Base-by-base conservation (phyloP, 2,888 invertebrate genomes). In the Dryadula phaetusa region DNA sequence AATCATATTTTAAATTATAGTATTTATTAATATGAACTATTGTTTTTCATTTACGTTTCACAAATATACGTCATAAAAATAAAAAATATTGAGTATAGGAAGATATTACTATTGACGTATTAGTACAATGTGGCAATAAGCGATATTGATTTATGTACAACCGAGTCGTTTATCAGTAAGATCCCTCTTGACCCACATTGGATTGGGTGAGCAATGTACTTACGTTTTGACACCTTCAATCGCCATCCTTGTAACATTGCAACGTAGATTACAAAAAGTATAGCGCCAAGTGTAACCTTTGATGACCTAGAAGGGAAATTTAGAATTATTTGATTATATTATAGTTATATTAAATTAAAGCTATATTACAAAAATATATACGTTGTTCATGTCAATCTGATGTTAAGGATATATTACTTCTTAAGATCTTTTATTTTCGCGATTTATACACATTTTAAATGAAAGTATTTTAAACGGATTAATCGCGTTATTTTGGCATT, bases 211-310 rank as follows among this genome's bases (percentile, higher is more conserved):
- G 49, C 5, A 18, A 18, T 16, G 10, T 62, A 86, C 90, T 88
- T 83, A 90, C 90, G 70, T 81, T 83, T 88, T 60, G 89, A 82
- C 76, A 90, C 77, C 67, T 78, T 82, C 67, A 80, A 75, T 44
- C 88, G 79, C 90, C 90, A 90, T 90, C 84, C 80, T 78, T 87
- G 84, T 84, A 87, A 73, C 90, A 90, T 90, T 76, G 75, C 80
- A 73, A 75, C 70, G 72, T 72, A 70, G 46, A 74, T 60, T 63
- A 75, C 72, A 58, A 72, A 76, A 22, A 77, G 52, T 56, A 77
- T 25, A 49, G 74, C 75, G 14, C 72, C 76, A 61, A 75, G 68
- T 25, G 75, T 76, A 47, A 73, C 56, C 20, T 56, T 56, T 22
- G 56, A 40, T 7, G 73, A 69, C 64, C 77, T 77, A 74, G 12